A percentile compares a stretch with the other conserved stretches of the same genome.
phyloP scores from a whole-genome alignment of 1,140 invertebrate genomes.

The Probaryconus sp. region DNA sequence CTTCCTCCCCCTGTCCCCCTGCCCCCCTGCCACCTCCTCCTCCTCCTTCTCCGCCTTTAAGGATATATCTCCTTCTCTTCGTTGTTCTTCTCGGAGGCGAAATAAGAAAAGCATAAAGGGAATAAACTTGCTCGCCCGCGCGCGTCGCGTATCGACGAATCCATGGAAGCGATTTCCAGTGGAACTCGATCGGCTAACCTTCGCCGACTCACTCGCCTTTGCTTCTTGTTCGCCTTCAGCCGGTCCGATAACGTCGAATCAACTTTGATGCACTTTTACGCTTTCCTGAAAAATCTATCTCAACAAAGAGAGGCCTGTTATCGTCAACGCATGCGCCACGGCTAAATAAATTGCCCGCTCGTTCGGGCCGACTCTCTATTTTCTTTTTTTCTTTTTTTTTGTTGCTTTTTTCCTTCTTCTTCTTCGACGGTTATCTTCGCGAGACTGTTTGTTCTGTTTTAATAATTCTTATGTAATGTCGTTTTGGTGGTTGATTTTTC shows the following conservation, averaged over 20 bases:
- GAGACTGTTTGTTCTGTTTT: no score
- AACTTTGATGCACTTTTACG: slow-evolving; percentile 54
- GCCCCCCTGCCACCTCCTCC: slow-evolving; percentile 14
- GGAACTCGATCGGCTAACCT: slow-evolving; percentile 60
- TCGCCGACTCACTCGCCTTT: slow-evolving; percentile 56
- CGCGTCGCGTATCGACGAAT: slow-evolving; percentile 59
- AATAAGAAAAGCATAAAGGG: slow-evolving; percentile 33
- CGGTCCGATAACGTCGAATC: slow-evolving; percentile 54
- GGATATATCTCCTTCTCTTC: slow-evolving; percentile 45
- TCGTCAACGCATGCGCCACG: slow-evolving; percentile 26
- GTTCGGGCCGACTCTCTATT: background rate
- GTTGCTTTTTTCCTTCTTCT: no score
- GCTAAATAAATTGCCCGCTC: slow-evolving; percentile 8
- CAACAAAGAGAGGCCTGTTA: slow-evolving; percentile 47
- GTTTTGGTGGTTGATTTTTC: no score
- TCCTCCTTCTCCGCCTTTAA: background rate
- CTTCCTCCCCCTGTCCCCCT: no score
- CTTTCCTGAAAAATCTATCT: slow-evolving; percentile 28
- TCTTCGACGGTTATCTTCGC: no score
- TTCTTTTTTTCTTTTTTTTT: slow-evolving; percentile 5
- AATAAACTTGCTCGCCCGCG: slow-evolving; percentile 56
- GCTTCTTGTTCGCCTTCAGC: slow-evolving; percentile 59
- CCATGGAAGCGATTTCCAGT: slow-evolving; percentile 60
- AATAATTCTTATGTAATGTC: no score
- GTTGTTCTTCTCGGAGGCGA: slow-evolving; percentile 50